phyloP scores from a whole-genome alignment of 2,888 invertebrate genomes.

The Ophion costatus region DNA sequence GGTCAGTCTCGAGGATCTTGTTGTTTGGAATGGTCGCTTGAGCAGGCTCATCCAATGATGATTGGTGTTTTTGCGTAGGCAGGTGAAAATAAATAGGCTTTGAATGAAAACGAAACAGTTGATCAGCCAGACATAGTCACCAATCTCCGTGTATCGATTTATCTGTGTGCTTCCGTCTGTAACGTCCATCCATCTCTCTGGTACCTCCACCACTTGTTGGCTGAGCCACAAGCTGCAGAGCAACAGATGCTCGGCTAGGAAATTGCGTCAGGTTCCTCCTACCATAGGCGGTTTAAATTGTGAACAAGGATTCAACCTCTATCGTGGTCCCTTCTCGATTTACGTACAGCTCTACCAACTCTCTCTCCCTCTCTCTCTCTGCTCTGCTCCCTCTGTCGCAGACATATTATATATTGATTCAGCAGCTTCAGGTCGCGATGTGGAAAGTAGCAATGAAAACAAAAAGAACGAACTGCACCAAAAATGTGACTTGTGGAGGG shows the following conservation, averaged over 20 bases:
- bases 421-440: constrained; percentile 43
- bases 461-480: constrained; percentile 16
- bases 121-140: background rate
- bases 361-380: constrained; percentile 24
- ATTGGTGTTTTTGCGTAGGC: background rate
- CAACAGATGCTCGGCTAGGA: constrained; percentile 66
- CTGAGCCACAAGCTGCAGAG: constrained; percentile 65
- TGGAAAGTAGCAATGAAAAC: constrained; percentile 17
- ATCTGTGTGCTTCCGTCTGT: constrained; percentile 26
- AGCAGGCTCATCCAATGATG: background rate
- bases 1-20: background rate
- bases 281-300: constrained; percentile 47
- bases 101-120: constrained; percentile 1
- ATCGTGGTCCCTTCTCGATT: constrained; percentile 58
- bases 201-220: constrained; percentile 68
- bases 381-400: constrained; percentile 24
- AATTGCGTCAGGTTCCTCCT: constrained; percentile 61
- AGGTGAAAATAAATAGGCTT: background rate
- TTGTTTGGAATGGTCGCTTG: background rate
- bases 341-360: constrained; percentile 35
- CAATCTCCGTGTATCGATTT: constrained; percentile 44
- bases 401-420: constrained; percentile 50
- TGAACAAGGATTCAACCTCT: constrained; percentile 47
- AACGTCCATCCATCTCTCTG: constrained; percentile 48
- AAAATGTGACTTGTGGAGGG: constrained; percentile 41